Evolutionary conservation across 2,888 invertebrate genomes (phyloP).

Genomic region (Elmis aenea): DNA sequence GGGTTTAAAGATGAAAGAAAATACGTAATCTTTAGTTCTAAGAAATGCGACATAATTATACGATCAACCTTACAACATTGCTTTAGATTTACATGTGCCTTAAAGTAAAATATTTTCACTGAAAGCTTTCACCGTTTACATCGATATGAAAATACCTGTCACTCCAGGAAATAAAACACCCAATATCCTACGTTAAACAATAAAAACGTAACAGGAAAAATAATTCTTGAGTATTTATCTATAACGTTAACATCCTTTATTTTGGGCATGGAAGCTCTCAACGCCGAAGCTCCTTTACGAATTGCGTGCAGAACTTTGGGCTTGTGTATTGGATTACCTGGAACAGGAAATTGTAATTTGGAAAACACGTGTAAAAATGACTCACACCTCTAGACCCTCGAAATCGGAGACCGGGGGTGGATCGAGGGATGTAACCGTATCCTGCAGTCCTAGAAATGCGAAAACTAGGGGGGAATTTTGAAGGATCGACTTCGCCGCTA

Average conservation of each 20-base stretch:
- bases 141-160: constrained; percentile 5
- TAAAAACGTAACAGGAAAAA: constrained; percentile 94
- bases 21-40: no score
- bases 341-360: constrained; percentile 27
- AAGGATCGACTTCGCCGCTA: constrained; percentile 52
- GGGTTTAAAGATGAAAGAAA: no score
- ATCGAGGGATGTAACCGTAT: constrained; percentile 55
- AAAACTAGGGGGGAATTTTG: constrained; percentile 70
- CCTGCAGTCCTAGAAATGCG: constrained; percentile 61
- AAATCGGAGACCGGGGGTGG: constrained; percentile 55
- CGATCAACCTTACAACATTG: no score
- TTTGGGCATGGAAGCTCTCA: constrained; percentile 88
- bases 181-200: constrained; percentile 94
- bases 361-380: constrained; percentile 2
- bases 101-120: no score
- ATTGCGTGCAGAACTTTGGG: constrained; percentile 77
- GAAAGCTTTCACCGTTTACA: not conserved
- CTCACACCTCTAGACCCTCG: constrained; percentile 49
- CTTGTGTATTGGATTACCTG: constrained; percentile 55
- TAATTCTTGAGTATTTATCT: constrained; percentile 92
- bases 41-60: no score
- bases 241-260: constrained; percentile 97
- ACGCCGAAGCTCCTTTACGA: constrained; percentile 76
- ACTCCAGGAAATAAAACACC: constrained; percentile 84
- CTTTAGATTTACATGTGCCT: no score